Base-by-base conservation (phyloP, 2,113 vertebrate genomes). In the Myrmophylax atrothorax region DNA sequence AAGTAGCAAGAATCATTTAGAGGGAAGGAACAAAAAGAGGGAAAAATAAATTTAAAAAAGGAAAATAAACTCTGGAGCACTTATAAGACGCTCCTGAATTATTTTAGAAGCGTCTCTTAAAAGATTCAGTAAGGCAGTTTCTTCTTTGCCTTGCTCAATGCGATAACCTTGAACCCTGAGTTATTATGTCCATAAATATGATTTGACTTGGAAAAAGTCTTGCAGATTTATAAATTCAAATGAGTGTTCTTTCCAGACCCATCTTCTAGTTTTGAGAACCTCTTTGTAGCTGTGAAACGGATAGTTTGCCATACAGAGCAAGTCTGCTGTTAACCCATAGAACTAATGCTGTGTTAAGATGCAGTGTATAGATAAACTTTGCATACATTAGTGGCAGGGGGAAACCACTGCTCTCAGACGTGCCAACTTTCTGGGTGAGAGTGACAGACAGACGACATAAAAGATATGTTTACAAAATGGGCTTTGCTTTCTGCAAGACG, bases 1-100 rank as follows among this genome's bases (percentile, higher is more conserved):
- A 96, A 97, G 96, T 95, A 94, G 76, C 89, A 91, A 96, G 91
- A 96, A 97, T 96, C 93, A 58, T 95, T 92, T 68, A 96, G 46
- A 60, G 90, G 42, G 25, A 77, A 83, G 24, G 3, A 5, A 23
- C 10, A 9, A 25, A 5, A n/a, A 31, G 15, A 9, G 13, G 28
- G 53, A n/a, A 4, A 7, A 11, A 74, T 6, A 44, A 13, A 7
- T 3, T 13, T 10, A 6, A 24, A 24, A 12, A 4, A 33, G 5
- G 35, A 42, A 89, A 95, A 97, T 69, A 60, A 87, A 90, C 93
- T 90, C 60, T 29, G 82, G 70, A 87, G 58, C 78, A 87, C 91
- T 97, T 97, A 47, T 2, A 87, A 93, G 87, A 53, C 42, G 50
- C 67, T 96, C 44, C 72, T 91, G 76, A 82, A 88, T 93, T 89